Base-by-base conservation (phyloP, 2,888 invertebrate genomes). In the Stenotaenia linearis region DNA sequence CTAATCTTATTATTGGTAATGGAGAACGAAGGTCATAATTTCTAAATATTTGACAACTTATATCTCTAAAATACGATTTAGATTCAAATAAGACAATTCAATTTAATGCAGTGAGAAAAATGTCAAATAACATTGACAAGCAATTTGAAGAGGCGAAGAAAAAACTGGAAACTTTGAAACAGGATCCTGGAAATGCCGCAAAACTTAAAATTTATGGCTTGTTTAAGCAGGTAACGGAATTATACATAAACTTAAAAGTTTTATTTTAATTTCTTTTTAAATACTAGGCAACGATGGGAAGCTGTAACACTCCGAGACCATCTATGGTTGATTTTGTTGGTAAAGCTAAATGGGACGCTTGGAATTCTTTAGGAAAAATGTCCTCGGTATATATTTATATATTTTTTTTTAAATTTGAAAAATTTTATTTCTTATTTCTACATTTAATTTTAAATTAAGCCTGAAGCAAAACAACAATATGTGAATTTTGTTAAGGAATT, bases 281-380 rank as follows among this genome's bases (percentile, higher is more conserved):
- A 75, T 75, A 3, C 25, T 25, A 56, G 50, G 79, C 69, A 69
- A 78, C 78, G 1, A 21, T 61, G 25, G 90, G 90, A 30, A 85
- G 87, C 82, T 88, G 88, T 80, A 86, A 85, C 78, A 85, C 85
- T 10, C 85, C 86, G 28, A 88, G 88, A 80, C 90, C 90, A 15
- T 89, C 89, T 21, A 87, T 88, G 85, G 85, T 89, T 84, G 89
- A 90, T 83, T 86, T 89, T 82, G 89, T 89, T 23, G 89, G 88
- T 2, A 86, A 88, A 80, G 89, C 89, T 1, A 90, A 90, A 83
- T 90, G 88, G 88, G 87, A 87, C 81, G 88, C 89, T 0, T 90
- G 89, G 89, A 87, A 86, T 81, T 83, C 83, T 50, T 83, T 89
- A 15, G 88, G 88, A 35, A 85, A 86, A 30, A 85, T 88, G 76